Conservation (phyloP, 2,888 invertebrate species). For the Rotaria magnacalcarata region DNA sequence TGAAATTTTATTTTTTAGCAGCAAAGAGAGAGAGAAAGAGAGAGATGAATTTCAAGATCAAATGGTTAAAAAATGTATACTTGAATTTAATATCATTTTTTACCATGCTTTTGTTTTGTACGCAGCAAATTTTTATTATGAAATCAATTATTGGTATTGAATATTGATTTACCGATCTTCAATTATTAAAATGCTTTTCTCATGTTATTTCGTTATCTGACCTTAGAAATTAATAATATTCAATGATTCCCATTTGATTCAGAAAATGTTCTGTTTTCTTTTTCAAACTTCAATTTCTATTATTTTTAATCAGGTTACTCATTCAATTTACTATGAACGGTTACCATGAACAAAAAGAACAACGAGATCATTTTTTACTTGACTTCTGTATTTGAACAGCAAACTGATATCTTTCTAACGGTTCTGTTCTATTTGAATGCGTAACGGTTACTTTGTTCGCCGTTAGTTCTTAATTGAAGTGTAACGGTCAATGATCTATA, state of each 20-base stretch:
- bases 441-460: neutral
- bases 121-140: neutral
- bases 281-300: too few relatives aligned
- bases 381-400: neutral
- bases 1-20: neutral
- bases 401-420: neutral
- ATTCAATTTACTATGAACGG: too few relatives aligned
- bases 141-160: too few relatives aligned
- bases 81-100: neutral
- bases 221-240: too few relatives aligned
- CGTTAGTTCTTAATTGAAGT: neutral
- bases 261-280: too few relatives aligned
- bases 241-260: too few relatives aligned
- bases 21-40: neutral
- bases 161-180: too few relatives aligned
- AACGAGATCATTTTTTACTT: neutral
- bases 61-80: neutral
- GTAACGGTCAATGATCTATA: neutral
- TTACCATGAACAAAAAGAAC: neutral
- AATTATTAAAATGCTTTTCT: too few relatives aligned
- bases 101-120: neutral
- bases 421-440: neutral
- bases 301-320: too few relatives aligned
- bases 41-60: slow-evolving; percentile 1
- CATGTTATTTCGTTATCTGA: too few relatives aligned